Conservation (phyloP, 2,888 invertebrate genomes). For the Aleiodes testaceus region DNA sequence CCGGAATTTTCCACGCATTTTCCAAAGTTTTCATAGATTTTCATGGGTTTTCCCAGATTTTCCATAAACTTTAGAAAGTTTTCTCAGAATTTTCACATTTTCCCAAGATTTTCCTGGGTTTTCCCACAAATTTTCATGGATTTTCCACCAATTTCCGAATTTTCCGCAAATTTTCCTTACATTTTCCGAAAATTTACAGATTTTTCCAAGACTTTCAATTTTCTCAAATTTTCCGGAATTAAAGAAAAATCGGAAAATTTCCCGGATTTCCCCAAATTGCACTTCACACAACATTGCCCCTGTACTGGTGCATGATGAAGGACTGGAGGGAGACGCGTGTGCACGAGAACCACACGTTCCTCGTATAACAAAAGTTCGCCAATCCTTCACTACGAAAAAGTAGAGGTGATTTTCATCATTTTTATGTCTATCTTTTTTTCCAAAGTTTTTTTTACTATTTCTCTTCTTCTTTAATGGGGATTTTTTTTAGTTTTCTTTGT, state of each 20-base stretch:
- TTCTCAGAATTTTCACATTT: no score
- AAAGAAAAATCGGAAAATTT: neutral
- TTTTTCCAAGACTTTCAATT: neutral
- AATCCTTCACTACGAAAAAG: slow-evolving; percentile 34
- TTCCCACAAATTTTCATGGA: neutral
- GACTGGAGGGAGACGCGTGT: slow-evolving; percentile 23
- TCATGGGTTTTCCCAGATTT: neutral
- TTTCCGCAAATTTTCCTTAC: no score
- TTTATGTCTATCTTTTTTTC: neutral
- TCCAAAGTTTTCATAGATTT: neutral
- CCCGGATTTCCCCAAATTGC: neutral
- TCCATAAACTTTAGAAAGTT: neutral
- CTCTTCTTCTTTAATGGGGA: neutral
- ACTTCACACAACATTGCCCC: neutral
- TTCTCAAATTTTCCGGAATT: slow-evolving; percentile 9
- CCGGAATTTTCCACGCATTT: neutral
- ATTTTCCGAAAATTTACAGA: neutral
- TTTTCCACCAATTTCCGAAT: neutral
- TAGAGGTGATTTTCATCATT: slow-evolving; percentile 12
- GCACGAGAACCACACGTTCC: slow-evolving; percentile 38
- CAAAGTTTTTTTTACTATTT: neutral
- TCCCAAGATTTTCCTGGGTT: no score
- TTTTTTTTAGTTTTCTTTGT: slow-evolving; percentile 2
- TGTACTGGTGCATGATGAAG: slow-evolving; percentile 33
- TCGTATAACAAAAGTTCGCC: slow-evolving; percentile 41